Percentiles rank a stretch among this genome's conserved stretches.
Conservation (phyloP, 2,888 invertebrate genomes). For the Agriotes lineatus region DNA sequence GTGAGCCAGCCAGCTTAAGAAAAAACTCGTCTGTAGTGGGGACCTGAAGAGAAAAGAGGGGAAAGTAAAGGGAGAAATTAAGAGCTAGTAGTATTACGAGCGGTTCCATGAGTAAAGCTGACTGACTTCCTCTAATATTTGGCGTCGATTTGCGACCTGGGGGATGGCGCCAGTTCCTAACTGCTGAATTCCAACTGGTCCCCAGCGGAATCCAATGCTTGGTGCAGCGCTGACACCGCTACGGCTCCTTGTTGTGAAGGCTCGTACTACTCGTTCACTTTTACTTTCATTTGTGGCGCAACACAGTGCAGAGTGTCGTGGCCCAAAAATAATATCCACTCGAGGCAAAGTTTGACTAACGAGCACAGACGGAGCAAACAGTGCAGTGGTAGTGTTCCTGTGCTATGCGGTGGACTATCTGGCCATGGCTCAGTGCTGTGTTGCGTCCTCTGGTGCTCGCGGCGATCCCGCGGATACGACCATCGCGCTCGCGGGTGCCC, state of each 20-base stretch:
- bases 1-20: conserved; percentile 63
- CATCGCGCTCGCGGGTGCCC: conserved; percentile 60
- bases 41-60: conserved; percentile 64
- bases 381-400: conserved; percentile 53
- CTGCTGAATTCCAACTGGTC: conserved; percentile 26
- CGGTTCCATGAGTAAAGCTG: conserved; percentile 61
- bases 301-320: conserved; percentile 64
- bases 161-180: conserved; percentile 52
- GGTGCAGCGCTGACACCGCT: conserved; percentile 34
- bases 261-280: conserved; percentile 63
- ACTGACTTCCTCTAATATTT: conserved; percentile 52
- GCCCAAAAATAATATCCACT: conserved; percentile 66
- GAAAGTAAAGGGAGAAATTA: conserved; percentile 68
- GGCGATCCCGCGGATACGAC: conserved; percentile 58
- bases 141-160: conserved; percentile 54
- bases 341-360: conserved; percentile 59
- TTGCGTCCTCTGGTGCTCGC: conserved; percentile 62
- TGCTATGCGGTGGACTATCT: conserved; percentile 54
- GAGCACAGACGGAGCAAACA: conserved; percentile 47
- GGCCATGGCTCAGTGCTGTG: conserved; percentile 61
- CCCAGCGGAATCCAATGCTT: conserved; percentile 32
- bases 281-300: conserved; percentile 69
- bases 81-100: conserved; percentile 64
- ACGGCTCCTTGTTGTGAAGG: conserved; percentile 44
- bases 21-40: conserved; percentile 59